Percentiles rank a stretch among this genome's conserved stretches.
These are phyloP conservation scores for Tyrannus savana DNA, from an alignment of 2,113 vertebrate species.

Conservation along the genomic window DNA sequence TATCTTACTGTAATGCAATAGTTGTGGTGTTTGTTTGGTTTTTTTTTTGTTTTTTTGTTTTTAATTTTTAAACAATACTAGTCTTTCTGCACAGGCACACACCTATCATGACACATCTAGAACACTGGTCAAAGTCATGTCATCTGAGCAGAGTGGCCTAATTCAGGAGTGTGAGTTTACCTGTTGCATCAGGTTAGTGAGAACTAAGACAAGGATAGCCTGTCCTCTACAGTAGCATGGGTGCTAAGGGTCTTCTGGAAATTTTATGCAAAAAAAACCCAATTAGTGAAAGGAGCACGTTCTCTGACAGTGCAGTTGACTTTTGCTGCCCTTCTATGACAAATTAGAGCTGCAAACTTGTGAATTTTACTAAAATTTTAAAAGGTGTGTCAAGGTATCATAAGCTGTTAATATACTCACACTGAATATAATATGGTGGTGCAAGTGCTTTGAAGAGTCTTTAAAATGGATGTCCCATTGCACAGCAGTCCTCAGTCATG, in stretches of 20 bases:
- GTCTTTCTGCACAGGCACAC: background rate
- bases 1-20: background rate
- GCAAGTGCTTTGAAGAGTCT: background rate
- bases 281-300: background rate
- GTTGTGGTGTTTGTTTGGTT: fast-evolving
- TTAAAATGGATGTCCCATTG: background rate
- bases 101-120: background rate
- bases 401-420: background rate
- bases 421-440: background rate
- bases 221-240: background rate
- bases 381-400: background rate
- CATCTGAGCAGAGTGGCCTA: background rate
- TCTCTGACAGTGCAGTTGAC: background rate
- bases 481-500: background rate
- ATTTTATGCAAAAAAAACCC: background rate
- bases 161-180: background rate
- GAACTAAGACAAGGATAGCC: background rate
- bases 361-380: background rate
- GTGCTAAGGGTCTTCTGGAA: background rate
- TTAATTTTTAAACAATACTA: background rate
- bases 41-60: too few species aligned
- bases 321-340: background rate
- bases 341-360: background rate
- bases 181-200: background rate
- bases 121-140: background rate